Evolutionary conservation across 2,113 vertebrate genomes (phyloP).

Genomic region (Pteropus alecto): DNA sequence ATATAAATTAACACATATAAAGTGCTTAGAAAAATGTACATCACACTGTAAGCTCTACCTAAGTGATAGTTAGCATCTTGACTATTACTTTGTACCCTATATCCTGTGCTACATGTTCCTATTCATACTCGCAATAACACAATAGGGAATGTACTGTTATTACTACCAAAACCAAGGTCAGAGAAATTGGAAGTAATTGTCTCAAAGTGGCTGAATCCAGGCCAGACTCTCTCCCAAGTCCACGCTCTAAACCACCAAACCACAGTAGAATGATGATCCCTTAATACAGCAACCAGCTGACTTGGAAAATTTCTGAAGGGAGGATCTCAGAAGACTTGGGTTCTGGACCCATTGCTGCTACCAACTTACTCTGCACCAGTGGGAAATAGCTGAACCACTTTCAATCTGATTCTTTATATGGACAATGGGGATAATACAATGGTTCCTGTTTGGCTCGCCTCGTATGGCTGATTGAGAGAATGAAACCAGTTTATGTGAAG

Average conservation of each 20-base stretch:
- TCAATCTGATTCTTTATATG: neutral
- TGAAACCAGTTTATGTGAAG: neutral
- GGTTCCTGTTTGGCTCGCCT: neutral
- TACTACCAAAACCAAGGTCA: neutral
- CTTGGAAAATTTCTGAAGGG: neutral
- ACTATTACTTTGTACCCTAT: neutral
- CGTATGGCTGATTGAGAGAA: neutral
- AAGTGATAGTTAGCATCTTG: neutral
- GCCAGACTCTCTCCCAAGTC: neutral
- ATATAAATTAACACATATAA: neutral
- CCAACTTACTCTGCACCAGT: neutral
- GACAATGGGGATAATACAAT: neutral
- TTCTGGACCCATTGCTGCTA: neutral
- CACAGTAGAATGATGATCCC: neutral
- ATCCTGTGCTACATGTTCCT: neutral
- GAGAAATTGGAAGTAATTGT: neutral
- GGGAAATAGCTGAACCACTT: neutral
- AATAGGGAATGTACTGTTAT: neutral
- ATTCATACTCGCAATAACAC: neutral
- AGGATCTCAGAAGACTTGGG: neutral
- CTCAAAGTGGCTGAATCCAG: neutral
- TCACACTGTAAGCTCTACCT: neutral
- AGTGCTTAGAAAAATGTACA: slow-evolving; percentile 32
- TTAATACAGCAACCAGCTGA: neutral
- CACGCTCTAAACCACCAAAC: neutral